A percentile compares a stretch with the other conserved stretches of the same genome.
Conservation (phyloP, 2,113 vertebrate species). For the Trachemys scripta region DNA sequence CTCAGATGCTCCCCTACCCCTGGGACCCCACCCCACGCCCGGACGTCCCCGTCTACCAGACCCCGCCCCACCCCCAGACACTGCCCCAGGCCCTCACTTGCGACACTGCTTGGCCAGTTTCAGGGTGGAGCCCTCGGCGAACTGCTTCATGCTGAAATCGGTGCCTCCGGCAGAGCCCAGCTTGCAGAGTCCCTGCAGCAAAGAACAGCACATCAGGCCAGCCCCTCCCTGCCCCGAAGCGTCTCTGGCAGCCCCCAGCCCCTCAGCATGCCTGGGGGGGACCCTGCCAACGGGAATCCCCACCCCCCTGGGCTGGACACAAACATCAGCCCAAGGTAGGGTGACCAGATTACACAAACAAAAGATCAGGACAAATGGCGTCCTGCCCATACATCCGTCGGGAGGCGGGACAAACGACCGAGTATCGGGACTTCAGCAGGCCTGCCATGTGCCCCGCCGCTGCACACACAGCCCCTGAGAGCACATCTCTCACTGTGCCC, state of each 20-base stretch:
- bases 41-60: neutral
- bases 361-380: too few species aligned
- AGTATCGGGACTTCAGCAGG: too few species aligned
- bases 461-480: accelerated
- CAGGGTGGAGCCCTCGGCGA: constrained; percentile 96
- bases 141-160: constrained; percentile 99
- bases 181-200: constrained; percentile 93
- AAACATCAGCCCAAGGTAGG: accelerated
- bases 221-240: accelerated
- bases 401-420: too few species aligned
- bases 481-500: neutral
- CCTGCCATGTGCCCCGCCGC: accelerated
- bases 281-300: accelerated
- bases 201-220: neutral
- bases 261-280: accelerated
- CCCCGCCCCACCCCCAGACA: accelerated
- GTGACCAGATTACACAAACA: too few species aligned
- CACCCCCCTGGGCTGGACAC: neutral
- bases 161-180: constrained; percentile 96
- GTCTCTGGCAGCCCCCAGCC: accelerated
- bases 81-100: constrained; percentile 83
- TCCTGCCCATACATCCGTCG: too few species aligned
- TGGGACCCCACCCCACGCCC: accelerated
- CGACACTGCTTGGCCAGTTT: constrained; percentile 97
- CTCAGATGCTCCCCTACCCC: too few species aligned